Conservation (phyloP, 2,888 invertebrate species). For the Ophion costatus region DNA sequence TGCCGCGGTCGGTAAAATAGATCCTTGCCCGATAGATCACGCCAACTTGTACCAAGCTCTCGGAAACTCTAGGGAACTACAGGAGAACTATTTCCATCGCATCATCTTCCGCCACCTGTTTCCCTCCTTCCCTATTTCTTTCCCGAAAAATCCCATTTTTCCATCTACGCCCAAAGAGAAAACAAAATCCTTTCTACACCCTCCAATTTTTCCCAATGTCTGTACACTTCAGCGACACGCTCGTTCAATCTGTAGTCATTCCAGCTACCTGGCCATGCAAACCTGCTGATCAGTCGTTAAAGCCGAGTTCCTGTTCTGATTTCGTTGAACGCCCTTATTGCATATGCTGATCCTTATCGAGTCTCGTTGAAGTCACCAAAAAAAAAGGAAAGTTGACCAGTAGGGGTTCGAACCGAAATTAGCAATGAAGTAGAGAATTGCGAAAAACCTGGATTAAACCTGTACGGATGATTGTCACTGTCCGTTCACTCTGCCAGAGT, state of each 20-base stretch:
- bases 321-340: neutral
- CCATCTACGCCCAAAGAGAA: neutral
- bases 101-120: neutral
- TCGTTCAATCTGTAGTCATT: neutral
- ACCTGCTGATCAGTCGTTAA: neutral
- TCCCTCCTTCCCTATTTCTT: neutral
- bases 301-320: neutral
- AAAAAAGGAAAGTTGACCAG: neutral
- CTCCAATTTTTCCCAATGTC: too few species aligned
- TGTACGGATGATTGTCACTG: constrained; percentile 2
- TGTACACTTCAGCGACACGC: neutral
- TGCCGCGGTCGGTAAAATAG: constrained; percentile 58
- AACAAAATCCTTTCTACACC: neutral
- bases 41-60: neutral
- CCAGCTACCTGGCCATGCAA: neutral
- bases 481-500: constrained; percentile 48
- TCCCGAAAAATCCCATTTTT: neutral
- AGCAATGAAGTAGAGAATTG: neutral
- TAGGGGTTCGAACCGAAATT: neutral
- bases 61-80: constrained; percentile 38
- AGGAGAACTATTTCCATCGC: constrained; percentile 1
- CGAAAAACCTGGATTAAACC: constrained; percentile 33
- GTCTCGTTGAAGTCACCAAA: neutral
- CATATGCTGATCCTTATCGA: neutral
- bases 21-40: constrained; percentile 44